phyloP scores from a whole-genome alignment of 1,140 invertebrate species.

The Saccostrea echinata region DNA sequence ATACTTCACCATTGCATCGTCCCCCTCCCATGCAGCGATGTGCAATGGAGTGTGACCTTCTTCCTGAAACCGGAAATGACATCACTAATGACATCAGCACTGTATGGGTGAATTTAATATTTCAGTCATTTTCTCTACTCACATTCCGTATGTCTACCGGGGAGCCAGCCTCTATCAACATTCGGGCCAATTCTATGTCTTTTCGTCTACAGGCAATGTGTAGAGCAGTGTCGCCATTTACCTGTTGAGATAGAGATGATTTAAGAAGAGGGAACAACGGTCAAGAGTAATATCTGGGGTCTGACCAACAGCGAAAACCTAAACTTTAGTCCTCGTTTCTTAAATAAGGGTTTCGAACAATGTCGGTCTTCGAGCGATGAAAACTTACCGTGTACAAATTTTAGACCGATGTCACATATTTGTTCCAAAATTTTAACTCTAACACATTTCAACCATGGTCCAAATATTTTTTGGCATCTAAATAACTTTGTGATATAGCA shows the following conservation, averaged over 20 bases:
- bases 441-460: no score
- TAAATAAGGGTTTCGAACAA: no score
- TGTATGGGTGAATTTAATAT: not conserved
- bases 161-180: conserved; percentile 95
- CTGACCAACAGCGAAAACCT: no score
- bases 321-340: no score
- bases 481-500: no score
- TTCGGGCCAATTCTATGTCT: conserved; percentile 94
- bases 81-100: not conserved
- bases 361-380: no score
- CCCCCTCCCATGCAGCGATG: conserved; percentile 96
- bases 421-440: no score
- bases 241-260: conserved; percentile 58
- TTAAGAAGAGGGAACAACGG: no score
- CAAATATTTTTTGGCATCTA: no score
- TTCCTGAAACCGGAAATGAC: conserved; percentile 81
- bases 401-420: no score
- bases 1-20: conserved; percentile 95
- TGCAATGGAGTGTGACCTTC: conserved; percentile 96
- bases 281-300: no score
- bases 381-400: no score
- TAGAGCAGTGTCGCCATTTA: conserved; percentile 88
- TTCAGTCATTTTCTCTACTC: conserved; percentile 71
- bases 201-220: conserved; percentile 93
- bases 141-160: conserved; percentile 94